phyloP scores from a whole-genome alignment of 2,113 vertebrate species.

The Macquaria australasica region DNA sequence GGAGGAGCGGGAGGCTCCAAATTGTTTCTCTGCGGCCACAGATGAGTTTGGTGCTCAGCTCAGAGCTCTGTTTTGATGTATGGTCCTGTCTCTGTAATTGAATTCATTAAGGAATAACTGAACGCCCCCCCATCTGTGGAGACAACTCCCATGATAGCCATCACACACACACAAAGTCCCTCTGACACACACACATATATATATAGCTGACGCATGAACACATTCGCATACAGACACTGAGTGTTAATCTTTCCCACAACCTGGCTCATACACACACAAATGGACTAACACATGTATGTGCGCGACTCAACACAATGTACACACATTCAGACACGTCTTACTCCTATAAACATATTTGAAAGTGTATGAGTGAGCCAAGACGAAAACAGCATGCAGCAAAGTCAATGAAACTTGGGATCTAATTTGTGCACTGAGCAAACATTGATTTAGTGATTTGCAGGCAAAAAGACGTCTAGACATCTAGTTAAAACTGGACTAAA shows the following conservation, averaged over 20 bases:
- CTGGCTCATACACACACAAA: neutral
- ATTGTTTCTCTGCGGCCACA: slow-evolving; percentile 52
- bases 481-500: neutral
- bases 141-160: slow-evolving; percentile 54
- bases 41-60: slow-evolving; percentile 48
- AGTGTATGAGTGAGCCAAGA: neutral
- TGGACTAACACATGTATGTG: neutral
- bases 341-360: neutral
- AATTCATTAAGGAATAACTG: slow-evolving; percentile 75
- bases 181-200: neutral
- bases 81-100: slow-evolving; percentile 64
- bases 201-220: neutral
- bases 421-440: neutral
- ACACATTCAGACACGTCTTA: neutral
- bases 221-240: neutral
- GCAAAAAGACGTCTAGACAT: neutral
- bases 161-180: slow-evolving; percentile 4
- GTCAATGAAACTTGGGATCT: neutral
- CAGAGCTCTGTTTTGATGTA: slow-evolving; percentile 50
- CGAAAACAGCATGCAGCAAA: neutral
- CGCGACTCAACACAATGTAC: neutral
- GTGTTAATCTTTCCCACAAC: neutral
- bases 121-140: slow-evolving; percentile 60
- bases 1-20: slow-evolving; percentile 41
- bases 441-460: slow-evolving; percentile 14